Evolutionary conservation across 2,797 vertebrate genomes (phyloP).

Genomic region (Apogon talboti): DNA sequence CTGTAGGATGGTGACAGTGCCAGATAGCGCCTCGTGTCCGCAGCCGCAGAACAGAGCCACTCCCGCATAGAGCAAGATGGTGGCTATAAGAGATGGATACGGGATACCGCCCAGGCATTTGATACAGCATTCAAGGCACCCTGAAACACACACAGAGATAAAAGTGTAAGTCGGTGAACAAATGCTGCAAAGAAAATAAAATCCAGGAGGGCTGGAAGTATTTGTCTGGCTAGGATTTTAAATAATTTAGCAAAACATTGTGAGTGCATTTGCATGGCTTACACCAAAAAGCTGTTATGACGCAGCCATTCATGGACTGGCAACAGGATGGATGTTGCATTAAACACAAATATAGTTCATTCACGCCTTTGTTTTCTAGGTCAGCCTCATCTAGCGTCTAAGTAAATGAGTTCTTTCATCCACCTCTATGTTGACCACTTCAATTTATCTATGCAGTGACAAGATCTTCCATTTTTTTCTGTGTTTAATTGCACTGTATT

Average conservation of each 20-base stretch:
- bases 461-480: not conserved
- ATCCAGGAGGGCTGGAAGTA: not conserved
- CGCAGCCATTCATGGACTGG: not conserved
- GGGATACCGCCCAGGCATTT: conserved; percentile 98
- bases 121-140: conserved; percentile 97
- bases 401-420: too few relatives aligned
- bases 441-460: not conserved
- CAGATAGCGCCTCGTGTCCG: conserved; percentile 96
- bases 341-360: too few relatives aligned
- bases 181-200: not conserved
- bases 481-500: conserved; percentile 1
- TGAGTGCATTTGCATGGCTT: conserved; percentile 16
- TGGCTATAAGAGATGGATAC: conserved; percentile 95
- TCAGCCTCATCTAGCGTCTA: not conserved
- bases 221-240: not conserved
- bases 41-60: conserved; percentile 98
- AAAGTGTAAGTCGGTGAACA: not conserved
- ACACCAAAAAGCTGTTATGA: conserved; percentile 13
- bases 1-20: conserved; percentile 96
- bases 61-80: conserved; percentile 95
- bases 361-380: too few relatives aligned
- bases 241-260: conserved; percentile 46
- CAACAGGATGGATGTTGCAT: too few relatives aligned
- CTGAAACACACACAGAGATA: conserved; percentile 67
- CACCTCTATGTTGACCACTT: not conserved